These are phyloP conservation scores for Spea hammondii DNA, from an alignment of 2,797 vertebrate species.

Conservation along the genomic window DNA sequence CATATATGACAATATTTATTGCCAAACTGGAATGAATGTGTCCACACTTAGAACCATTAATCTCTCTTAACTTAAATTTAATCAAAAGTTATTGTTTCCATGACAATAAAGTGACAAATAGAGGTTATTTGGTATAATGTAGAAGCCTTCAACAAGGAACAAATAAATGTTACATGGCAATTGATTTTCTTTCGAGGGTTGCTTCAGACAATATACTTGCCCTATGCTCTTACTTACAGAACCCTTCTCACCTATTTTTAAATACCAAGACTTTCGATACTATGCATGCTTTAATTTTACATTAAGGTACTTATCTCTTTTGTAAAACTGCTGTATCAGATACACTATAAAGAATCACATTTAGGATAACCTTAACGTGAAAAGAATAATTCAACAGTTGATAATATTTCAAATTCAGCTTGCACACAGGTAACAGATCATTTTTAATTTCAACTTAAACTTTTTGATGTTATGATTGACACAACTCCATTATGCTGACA, in stretches of 20 bases:
- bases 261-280: neutral
- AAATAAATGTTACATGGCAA: conserved; percentile 26
- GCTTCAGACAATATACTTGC: conserved; percentile 11
- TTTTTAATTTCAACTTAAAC: no score
- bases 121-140: neutral
- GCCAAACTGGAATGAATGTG: neutral
- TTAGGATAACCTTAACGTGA: no score
- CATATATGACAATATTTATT: no score
- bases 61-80: conserved; percentile 10
- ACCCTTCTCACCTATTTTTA: conserved; percentile 21
- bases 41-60: conserved; percentile 5
- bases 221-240: conserved; percentile 11
- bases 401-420: no score
- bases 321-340: conserved; percentile 19
- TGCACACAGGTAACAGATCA: no score
- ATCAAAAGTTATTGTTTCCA: conserved; percentile 25
- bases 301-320: neutral
- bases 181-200: conserved; percentile 20
- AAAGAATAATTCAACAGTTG: no score
- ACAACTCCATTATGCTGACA: no score
- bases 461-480: no score
- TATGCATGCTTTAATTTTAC: conserved; percentile 4
- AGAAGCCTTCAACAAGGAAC: conserved; percentile 3
- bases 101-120: conserved; percentile 25
- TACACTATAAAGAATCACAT: neutral